phyloP scores from a whole-genome alignment of 2,113 vertebrate genomes.

The Lathamus discolor region DNA sequence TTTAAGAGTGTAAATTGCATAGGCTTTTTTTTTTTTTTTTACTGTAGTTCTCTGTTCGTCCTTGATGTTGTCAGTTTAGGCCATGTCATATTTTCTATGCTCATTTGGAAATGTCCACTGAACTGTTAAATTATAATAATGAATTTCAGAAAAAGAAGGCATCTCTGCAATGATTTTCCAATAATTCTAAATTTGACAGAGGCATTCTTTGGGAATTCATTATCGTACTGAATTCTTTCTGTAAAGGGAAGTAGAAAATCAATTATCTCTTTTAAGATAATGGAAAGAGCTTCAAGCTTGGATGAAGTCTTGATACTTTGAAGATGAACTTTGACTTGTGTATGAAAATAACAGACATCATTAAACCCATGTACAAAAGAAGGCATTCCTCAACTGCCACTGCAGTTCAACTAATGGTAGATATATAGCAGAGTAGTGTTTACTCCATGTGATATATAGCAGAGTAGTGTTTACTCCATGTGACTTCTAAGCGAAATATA shows the following conservation, averaged over 20 bases:
- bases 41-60: neutral
- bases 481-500: neutral
- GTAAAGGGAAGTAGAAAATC: neutral
- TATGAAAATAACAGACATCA: neutral
- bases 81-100: neutral
- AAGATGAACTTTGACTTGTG: neutral
- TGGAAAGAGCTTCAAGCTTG: neutral
- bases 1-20: neutral
- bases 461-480: neutral
- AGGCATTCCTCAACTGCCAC: neutral
- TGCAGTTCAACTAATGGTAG: neutral
- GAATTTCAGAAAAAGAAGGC: neutral
- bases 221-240: neutral
- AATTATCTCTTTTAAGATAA: constrained; percentile 3
- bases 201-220: neutral
- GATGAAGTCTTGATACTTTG: neutral
- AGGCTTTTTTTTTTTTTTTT: neutral
- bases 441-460: neutral
- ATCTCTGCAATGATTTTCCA: neutral
- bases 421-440: neutral
- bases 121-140: neutral
- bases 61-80: neutral
- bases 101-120: neutral
- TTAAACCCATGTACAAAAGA: neutral
- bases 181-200: neutral